Percentiles rank a stretch among this genome's conserved stretches.
phyloP scores from a whole-genome alignment of 2,888 invertebrate genomes.

The Cordilura impudica region DNA sequence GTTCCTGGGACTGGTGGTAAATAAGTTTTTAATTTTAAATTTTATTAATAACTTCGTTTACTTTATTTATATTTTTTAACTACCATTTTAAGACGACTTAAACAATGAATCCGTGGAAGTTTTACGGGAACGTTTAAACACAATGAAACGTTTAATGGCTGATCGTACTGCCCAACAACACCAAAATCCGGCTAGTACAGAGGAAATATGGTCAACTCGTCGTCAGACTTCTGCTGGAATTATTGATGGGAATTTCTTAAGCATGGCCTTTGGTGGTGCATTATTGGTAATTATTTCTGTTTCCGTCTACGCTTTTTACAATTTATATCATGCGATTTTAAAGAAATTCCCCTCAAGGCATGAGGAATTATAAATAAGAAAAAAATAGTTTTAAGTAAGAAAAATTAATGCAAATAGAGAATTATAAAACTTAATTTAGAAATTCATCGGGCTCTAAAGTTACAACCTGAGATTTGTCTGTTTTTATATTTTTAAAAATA shows the following conservation, averaged over 20 bases:
- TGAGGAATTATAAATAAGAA: conserved; percentile 84
- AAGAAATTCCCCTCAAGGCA: conserved; percentile 90
- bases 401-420: conserved; percentile 7
- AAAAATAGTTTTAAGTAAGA: conserved; percentile 27
- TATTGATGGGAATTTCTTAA: conserved; percentile 88
- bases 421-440: not conserved
- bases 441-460: too few relatives aligned
- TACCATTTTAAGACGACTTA: conserved; percentile 70
- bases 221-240: conserved; percentile 80
- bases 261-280: conserved; percentile 89
- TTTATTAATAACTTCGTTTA: not conserved
- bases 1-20: conserved; percentile 50
- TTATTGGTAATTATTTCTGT: conserved; percentile 88
- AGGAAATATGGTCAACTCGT: conserved; percentile 76
- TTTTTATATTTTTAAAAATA: too few relatives aligned
- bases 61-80: not conserved
- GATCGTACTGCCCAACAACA: conserved; percentile 81
- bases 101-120: conserved; percentile 88
- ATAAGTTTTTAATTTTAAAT: not conserved
- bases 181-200: conserved; percentile 75
- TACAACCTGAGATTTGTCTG: too few relatives aligned
- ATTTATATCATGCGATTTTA: conserved; percentile 87
- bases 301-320: conserved; percentile 91
- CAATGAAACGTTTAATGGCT: conserved; percentile 90
- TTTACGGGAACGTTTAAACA: conserved; percentile 85